Percentiles rank a stretch among this genome's conserved stretches.
phyloP scores from a whole-genome alignment of 2,113 vertebrate genomes.

The Sceloporus undulatus region DNA sequence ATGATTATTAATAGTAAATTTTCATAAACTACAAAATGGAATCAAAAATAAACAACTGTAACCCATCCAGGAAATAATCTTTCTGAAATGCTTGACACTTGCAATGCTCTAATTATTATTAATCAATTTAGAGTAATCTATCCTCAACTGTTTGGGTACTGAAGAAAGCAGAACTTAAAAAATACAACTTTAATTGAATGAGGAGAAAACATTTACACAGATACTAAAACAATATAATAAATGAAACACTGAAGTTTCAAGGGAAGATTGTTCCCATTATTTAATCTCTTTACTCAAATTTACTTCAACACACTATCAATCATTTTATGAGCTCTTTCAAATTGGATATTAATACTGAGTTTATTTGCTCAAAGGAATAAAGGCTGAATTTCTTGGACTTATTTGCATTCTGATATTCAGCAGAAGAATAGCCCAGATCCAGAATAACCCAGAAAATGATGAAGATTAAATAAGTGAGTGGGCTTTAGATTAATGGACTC shows the following conservation, averaged over 20 bases:
- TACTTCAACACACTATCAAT: conserved; percentile 29
- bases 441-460: conserved; percentile 26
- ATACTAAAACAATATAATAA: conserved; percentile 42
- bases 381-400: not conserved
- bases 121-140: not conserved
- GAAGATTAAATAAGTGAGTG: not conserved
- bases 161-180: conserved; percentile 34
- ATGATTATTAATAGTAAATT: not conserved
- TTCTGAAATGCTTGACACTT: not conserved
- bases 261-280: conserved; percentile 34
- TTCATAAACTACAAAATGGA: conserved; percentile 6
- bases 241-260: conserved; percentile 7
- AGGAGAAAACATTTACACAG: not conserved
- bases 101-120: conserved; percentile 15
- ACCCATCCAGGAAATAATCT: not conserved
- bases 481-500: not conserved
- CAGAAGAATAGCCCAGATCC: not conserved
- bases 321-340: conserved; percentile 41
- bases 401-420: conserved; percentile 30
- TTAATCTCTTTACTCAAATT: conserved; percentile 36
- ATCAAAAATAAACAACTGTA: not conserved
- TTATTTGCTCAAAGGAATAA: conserved; percentile 36
- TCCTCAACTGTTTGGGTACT: conserved; percentile 15
- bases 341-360: conserved; percentile 31
- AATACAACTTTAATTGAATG: conserved; percentile 19